Percentiles rank a stretch among this genome's conserved stretches.
These are phyloP conservation scores for Crenichthys baileyi DNA, from an alignment of 2,797 vertebrate species.

Conservation along the genomic window DNA sequence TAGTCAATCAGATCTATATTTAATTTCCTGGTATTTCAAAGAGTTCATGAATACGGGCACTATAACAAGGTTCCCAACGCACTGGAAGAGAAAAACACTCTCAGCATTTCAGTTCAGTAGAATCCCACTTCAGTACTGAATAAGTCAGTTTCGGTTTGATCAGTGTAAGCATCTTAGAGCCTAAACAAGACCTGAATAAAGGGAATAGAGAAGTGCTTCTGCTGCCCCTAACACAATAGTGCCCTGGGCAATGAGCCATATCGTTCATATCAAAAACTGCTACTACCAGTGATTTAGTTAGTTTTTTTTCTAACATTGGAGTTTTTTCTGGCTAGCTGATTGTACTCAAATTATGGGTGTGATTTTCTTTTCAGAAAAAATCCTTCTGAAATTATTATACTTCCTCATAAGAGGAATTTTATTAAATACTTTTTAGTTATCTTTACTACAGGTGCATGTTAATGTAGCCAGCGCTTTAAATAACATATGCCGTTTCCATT, in stretches of 20 bases:
- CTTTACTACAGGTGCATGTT: neutral
- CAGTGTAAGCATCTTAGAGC: neutral
- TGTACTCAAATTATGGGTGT: neutral
- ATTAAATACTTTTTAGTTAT: neutral
- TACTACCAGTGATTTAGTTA: neutral
- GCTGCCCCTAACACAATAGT: neutral
- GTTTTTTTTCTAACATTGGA: neutral
- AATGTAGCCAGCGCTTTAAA: neutral
- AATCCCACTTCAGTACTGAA: neutral
- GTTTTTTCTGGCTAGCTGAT: neutral
- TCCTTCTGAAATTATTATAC: neutral
- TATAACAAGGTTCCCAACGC: too few species aligned
- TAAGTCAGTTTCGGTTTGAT: neutral
- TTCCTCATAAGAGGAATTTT: neutral
- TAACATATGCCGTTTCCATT: conserved; percentile 13
- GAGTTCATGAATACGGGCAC: too few species aligned
- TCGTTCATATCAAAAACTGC: neutral
- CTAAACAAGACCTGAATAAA: neutral
- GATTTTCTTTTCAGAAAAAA: neutral
- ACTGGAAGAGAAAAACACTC: too few species aligned
- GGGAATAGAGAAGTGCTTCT: neutral
- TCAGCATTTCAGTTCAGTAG: neutral
- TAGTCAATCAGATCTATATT: too few species aligned
- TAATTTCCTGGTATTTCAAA: too few species aligned
- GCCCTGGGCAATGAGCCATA: neutral